phyloP scores from a whole-genome alignment of 2,797 vertebrate species.

The Falco novaeseelandiae region DNA sequence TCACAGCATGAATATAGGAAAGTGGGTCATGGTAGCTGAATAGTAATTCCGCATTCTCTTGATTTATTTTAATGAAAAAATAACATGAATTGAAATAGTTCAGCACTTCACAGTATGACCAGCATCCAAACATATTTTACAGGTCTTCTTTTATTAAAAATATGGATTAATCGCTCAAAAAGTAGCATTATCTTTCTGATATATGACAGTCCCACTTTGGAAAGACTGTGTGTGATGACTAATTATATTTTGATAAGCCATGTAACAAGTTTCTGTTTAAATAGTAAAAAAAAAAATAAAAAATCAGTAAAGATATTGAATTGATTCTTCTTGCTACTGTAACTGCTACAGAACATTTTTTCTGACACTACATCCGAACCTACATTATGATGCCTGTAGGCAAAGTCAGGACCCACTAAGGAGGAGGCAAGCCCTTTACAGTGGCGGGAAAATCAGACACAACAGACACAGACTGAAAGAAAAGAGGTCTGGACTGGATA shows the following conservation, averaged over 20 bases:
- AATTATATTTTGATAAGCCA: background rate
- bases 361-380: background rate
- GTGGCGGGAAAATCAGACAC: background rate
- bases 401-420: background rate
- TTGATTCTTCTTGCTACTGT: background rate
- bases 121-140: background rate
- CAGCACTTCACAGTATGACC: background rate
- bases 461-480: background rate
- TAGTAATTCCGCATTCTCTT: background rate
- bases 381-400: background rate
- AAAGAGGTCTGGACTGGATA: background rate
- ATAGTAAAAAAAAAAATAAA: background rate
- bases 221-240: background rate
- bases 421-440: background rate
- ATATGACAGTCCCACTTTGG: background rate
- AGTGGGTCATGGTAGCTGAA: background rate
- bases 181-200: background rate
- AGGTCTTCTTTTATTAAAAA: background rate
- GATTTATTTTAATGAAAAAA: constrained; percentile 32
- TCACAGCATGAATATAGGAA: constrained; percentile 1
- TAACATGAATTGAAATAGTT: background rate
- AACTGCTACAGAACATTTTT: background rate
- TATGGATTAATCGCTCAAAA: background rate
- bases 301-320: background rate
- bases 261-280: background rate